Evolutionary conservation across 2,797 vertebrate species (phyloP), one percentile per base, ranked within the genome.

Genomic region (Pelobates cultripes): DNA sequence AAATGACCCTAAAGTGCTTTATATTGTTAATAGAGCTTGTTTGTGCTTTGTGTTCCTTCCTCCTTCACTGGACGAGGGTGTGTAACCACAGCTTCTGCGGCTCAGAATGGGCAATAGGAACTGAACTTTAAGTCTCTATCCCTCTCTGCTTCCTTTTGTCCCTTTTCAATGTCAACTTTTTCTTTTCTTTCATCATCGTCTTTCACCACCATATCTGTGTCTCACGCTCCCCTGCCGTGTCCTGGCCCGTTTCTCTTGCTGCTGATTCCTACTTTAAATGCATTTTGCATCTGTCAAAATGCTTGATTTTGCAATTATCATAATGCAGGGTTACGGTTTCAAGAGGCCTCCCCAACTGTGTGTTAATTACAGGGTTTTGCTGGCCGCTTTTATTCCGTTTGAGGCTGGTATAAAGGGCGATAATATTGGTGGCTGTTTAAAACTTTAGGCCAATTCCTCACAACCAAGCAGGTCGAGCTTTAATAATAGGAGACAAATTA

Each of bases 341-440:
- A 40, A 64, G n/a, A 7, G 61, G 14, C 3, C 70, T 17, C 61
- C 51, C 70, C 63, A 10, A 17, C 81, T 73, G 70, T 6, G 63
- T 67, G 51, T 9, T 78, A 73, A 77, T 82, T 77, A 70, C 47
- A 15, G 61, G n/a, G 15, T 67, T 82, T 82, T 73, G 60, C 51
- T n/a, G 4, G 51, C 43, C 10, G 28, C 28, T 17, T 7, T 17
- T 28, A 28, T 40, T 64, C 10, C 0, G 2, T 41, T 42, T 53
- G 0, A 17, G 61, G 55, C 28, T 15, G 61, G 15, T 45, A 63
- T 14, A 7, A 28, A 28, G 28, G 28, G 28, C 28, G 2, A 53
- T 70, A 6, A 40, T 71, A 69, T 72, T 68, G 28, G 63, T 68
- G 51, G 42, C 68, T 53, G 60, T 7, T 82, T 28, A 57, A 82